Percentiles rank a stretch among this genome's conserved stretches.
phyloP scores from a whole-genome alignment of 2,888 invertebrate species.

The Netelia virgata region DNA sequence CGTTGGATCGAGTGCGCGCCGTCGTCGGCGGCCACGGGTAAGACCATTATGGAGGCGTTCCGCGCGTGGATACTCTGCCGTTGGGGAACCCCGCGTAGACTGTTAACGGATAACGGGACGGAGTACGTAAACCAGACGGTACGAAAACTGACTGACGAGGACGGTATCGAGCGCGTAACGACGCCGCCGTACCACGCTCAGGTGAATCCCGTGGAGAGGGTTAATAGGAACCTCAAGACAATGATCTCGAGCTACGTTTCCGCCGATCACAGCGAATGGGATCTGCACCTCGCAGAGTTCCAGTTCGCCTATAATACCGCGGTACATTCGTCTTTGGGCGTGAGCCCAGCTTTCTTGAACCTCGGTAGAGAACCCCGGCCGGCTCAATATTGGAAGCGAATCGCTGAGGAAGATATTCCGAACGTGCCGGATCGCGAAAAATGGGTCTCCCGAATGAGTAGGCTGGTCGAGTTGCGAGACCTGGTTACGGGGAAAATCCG shows the following conservation, averaged over 20 bases:
- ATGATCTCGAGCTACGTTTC: background rate
- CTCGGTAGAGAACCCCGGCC: no score
- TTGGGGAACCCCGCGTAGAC: conserved; percentile 11
- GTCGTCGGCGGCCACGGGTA: background rate
- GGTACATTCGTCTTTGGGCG: no score
- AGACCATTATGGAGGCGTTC: conserved; percentile 16
- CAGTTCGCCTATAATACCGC: no score
- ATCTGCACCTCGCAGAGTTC: no score
- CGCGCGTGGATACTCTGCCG: background rate
- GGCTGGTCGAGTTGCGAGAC: no score
- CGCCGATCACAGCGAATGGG: no score
- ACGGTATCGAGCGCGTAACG: conserved; percentile 9
- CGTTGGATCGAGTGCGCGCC: conserved; percentile 47
- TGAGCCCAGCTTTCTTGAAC: no score
- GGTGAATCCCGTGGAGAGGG: conserved; percentile 42
- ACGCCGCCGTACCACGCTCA: conserved; percentile 49
- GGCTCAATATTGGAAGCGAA: no score
- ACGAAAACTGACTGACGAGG: background rate
- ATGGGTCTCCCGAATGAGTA: no score
- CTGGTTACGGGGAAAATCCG: no score
- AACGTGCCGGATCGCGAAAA: no score
- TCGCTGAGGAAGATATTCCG: no score
- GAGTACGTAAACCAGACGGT: conserved; percentile 26
- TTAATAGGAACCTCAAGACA: background rate
- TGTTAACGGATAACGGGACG: conserved; percentile 22